Evolutionary conservation across 2,888 invertebrate species (phyloP), one percentile per base, ranked within the genome.

Genomic region (Prenolepis imparis): DNA sequence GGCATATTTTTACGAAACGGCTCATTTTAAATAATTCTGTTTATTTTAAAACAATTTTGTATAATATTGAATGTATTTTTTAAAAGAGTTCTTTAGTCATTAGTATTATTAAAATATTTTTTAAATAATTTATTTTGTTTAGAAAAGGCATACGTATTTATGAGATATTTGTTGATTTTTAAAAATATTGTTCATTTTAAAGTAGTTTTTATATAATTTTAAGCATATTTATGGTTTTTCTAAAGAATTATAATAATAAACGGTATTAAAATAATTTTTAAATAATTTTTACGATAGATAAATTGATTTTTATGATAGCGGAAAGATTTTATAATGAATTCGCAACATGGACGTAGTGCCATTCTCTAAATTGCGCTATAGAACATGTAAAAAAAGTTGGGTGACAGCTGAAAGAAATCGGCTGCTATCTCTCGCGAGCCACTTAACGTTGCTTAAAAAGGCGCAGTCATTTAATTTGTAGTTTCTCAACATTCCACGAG

Each of bases 391-490:
- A 72, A 85, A 70, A 55, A 61, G 59, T 28, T 41, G n/a, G 28
- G 21, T 32, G 66, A 15, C 18, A 72, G 66, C 44, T 52, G 12
- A 80, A 86, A 82, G 86, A 78, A 86, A 86, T 86, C 68, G 86
- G 75, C 74, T 70, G 78, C 66, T 73, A 86, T 84, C 77, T 83
- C 77, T 73, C 64, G 78, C 66, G 84, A 84, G 78, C 80, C 72
- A 61, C 74, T 78, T 83, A 82, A 85, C 81, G 82, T 59, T 78
- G 67, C 68, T 87, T 83, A 82, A 87, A 87, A 87, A 85, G 84
- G 78, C 59, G 74, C 64, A 83, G 78, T 87, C 87, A 68, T 84
- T 87, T 85, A 88, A 88, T 88, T 85, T 85, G 87, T 88, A 88
- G 80, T 80, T 83, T 72, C 82, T 70, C 64, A 75, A 78, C 83